Percentiles rank a stretch among this genome's conserved stretches.
Evolutionary conservation across 2,888 invertebrate genomes (phyloP).

Genomic region (Aphidoletes aphidimyza): DNA sequence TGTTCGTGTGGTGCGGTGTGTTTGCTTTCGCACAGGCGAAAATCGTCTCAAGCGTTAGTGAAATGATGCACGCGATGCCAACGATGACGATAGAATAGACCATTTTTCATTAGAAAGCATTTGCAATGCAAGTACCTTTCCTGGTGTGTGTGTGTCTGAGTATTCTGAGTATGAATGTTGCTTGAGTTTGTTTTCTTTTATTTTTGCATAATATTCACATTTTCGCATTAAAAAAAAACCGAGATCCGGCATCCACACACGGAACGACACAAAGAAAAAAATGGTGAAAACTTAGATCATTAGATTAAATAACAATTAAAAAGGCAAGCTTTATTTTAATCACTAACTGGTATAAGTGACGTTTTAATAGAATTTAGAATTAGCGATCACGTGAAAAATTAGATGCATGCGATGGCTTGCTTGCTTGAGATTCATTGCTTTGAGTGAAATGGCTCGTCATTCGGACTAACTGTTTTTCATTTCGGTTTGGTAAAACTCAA

Average conservation of each 20-base stretch:
- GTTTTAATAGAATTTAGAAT: slow-evolving; percentile 13
- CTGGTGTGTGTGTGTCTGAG: too few species aligned
- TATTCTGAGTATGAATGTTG: neutral
- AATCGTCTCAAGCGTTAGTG: neutral
- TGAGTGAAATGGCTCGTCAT: too few species aligned
- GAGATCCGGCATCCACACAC: neutral
- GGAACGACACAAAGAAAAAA: neutral
- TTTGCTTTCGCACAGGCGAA: neutral
- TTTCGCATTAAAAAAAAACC: neutral
- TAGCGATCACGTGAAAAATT: neutral
- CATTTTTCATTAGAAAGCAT: neutral
- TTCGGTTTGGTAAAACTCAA: too few species aligned
- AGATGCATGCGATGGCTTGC: neutral
- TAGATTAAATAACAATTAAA: slow-evolving; percentile 51
- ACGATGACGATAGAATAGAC: slow-evolving; percentile 19
- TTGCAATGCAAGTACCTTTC: neutral
- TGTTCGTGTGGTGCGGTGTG: too few species aligned
- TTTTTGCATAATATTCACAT: slow-evolving; percentile 22
- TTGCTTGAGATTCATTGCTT: neutral
- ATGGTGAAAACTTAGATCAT: neutral
- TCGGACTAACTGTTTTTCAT: neutral
- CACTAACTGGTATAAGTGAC: neutral
- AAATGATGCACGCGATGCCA: slow-evolving; percentile 35
- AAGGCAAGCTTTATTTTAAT: slow-evolving; percentile 1
- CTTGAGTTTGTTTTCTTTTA: neutral